Percentiles rank a stretch among this genome's conserved stretches.
Evolutionary conservation across 1,140 invertebrate genomes (phyloP).

Genomic region (Temnothorax longispinosus): DNA sequence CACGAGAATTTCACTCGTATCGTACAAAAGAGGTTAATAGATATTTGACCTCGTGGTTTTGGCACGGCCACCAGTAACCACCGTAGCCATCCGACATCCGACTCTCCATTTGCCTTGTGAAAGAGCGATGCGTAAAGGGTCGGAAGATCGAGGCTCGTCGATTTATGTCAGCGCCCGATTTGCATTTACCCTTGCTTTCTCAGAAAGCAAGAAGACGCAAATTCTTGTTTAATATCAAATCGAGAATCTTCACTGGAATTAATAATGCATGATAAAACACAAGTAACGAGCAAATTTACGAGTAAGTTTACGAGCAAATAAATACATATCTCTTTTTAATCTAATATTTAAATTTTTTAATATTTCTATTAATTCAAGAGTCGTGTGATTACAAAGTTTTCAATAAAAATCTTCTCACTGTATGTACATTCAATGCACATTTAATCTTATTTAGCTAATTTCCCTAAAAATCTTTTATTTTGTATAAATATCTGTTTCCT

Average conservation of each 20-base stretch:
- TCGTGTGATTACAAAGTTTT: background rate
- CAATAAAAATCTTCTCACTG: background rate
- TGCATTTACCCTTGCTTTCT: slow-evolving; percentile 33
- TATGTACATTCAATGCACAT: background rate
- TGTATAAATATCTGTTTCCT: background rate
- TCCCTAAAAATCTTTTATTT: background rate
- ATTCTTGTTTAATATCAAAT: background rate
- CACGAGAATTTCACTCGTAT: slow-evolving; percentile 12
- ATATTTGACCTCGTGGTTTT: slow-evolving; percentile 64
- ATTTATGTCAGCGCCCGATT: slow-evolving; percentile 36
- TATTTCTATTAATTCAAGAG: background rate
- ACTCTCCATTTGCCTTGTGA: slow-evolving; percentile 54
- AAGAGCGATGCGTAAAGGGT: slow-evolving; percentile 51
- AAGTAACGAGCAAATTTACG: too few species aligned
- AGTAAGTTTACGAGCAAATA: background rate
- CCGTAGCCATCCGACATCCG: slow-evolving; percentile 35
- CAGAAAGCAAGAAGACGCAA: background rate
- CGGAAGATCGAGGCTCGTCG: slow-evolving; percentile 36
- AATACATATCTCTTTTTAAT: background rate
- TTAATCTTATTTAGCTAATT: background rate
- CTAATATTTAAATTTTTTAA: background rate
- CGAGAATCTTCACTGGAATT: background rate
- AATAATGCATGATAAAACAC: background rate
- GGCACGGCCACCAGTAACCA: slow-evolving; percentile 30
- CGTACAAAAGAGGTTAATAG: slow-evolving; percentile 60